These are phyloP conservation scores for Engraulis encrasicolus DNA, from an alignment of 2,113 vertebrate species.

Conservation along the genomic window DNA sequence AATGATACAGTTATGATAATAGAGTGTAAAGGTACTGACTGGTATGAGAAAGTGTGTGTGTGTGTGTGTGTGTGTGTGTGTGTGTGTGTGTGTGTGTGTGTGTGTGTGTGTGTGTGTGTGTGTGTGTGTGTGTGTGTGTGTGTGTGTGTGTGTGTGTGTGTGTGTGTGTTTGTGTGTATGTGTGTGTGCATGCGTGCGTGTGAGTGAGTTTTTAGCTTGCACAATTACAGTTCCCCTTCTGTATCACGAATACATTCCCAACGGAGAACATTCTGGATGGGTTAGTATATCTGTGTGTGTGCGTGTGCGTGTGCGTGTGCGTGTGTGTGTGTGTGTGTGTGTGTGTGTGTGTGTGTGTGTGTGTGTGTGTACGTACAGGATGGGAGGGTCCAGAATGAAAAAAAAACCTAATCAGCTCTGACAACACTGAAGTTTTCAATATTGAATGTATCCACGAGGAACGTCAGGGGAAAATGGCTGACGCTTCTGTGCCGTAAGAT, in stretches of 20 bases:
- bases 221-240: neutral
- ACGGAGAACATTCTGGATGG: neutral
- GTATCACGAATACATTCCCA: constrained; percentile 35
- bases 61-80: neutral
- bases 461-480: constrained; percentile 21
- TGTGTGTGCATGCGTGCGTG: constrained; percentile 4
- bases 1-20: neutral
- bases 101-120: neutral
- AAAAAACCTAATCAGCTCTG: neutral
- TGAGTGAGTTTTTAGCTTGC: neutral
- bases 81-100: neutral
- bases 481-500: constrained; percentile 17
- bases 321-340: neutral
- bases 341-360: neutral
- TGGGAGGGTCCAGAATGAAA: neutral
- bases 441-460: constrained; percentile 46
- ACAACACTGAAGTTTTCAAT: constrained; percentile 33
- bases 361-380: neutral
- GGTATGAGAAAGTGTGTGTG: neutral
- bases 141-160: neutral
- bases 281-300: neutral
- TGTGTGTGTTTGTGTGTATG: neutral
- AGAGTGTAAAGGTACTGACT: neutral
- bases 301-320: neutral
- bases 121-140: neutral